Evolutionary conservation across 2,113 vertebrate species (phyloP), one percentile per base, ranked within the genome.

Genomic region (Takifugu flavidus): DNA sequence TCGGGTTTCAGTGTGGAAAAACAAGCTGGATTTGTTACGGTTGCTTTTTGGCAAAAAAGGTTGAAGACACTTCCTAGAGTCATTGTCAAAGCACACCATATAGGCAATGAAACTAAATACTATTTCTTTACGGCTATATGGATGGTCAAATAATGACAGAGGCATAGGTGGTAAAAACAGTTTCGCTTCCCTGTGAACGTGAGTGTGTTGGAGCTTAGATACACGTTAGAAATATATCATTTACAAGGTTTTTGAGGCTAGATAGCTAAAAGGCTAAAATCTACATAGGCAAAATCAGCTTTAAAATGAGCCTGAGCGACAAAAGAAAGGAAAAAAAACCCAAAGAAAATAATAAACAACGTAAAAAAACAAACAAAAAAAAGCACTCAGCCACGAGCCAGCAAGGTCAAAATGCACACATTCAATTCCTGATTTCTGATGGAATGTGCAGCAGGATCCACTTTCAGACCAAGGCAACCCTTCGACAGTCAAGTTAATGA

Each of bases 161-260:
- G 82, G 73, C 79, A 81, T 78, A 72, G 67, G 53, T 74, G 70
- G 74, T 56, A 76, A 81, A 83, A 62, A 72, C 73, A 61, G 65
- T 72, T 69, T 56, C 45, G 71, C 65, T 83, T 83, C 65, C 72
- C 74, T 61, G 72, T 75, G 78, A 65, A 66, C 55, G 57, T 70
- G 71, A 69, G 46, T 72, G 62, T 69, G 43, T 75, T 69, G 66
- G 64, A 84, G 85, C 68, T 74, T 85, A 75, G 72, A 80, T 84
- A 77, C 78, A 84, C 66, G 61, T 82, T 82, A 79, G 79, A 83
- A 86, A 80, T 86, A 82, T 81, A 83, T 74, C 0, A 85, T 89
- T 82, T 86, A 89, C 86, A 89, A 78, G 84, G 57, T 84, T 79
- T 89, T 88, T 87, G 88, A 88, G 85, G 88, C 85, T 69, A 87